Evolutionary conservation across 2,797 vertebrate genomes (phyloP).

Genomic region (Myoxocephalus aenaeus): DNA sequence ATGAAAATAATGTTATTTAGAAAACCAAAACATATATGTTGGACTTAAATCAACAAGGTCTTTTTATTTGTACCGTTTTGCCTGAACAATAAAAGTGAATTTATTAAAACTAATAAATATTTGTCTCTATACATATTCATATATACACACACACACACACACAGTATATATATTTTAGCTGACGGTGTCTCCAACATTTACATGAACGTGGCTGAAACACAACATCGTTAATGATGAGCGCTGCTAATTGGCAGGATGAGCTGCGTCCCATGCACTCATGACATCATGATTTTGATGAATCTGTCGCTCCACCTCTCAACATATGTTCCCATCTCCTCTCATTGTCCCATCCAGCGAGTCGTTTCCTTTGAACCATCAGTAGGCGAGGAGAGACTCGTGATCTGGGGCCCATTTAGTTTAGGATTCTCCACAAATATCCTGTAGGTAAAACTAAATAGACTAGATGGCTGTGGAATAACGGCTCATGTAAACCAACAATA

Average conservation of each 20-base stretch:
- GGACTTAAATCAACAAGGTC: constrained; percentile 34
- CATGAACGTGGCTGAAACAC: constrained; percentile 19
- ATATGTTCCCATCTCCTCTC: too few relatives aligned
- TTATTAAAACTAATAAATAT: constrained; percentile 32
- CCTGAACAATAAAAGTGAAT: constrained; percentile 70
- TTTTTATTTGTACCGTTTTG: constrained; percentile 61
- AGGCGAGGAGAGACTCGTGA: neutral
- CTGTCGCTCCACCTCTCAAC: constrained; percentile 18
- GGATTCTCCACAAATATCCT: neutral
- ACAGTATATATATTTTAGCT: neutral
- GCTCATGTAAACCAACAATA: too few relatives aligned
- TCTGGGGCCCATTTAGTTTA: neutral
- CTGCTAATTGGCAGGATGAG: constrained; percentile 38
- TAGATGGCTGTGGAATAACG: too few relatives aligned
- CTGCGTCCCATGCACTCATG: constrained; percentile 21
- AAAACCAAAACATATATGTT: constrained; percentile 29
- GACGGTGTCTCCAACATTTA: neutral
- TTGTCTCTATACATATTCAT: neutral
- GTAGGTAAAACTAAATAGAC: neutral
- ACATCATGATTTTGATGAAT: constrained; percentile 43
- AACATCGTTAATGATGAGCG: constrained; percentile 30
- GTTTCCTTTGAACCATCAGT: too few relatives aligned
- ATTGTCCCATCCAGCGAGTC: too few relatives aligned
- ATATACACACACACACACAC: too few relatives aligned
- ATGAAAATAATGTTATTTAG: constrained; percentile 39